A percentile compares a stretch with the other conserved stretches of the same genome.
Conservation (phyloP, 2,113 vertebrate genomes). For the Nycticryphes semicollaris region DNA sequence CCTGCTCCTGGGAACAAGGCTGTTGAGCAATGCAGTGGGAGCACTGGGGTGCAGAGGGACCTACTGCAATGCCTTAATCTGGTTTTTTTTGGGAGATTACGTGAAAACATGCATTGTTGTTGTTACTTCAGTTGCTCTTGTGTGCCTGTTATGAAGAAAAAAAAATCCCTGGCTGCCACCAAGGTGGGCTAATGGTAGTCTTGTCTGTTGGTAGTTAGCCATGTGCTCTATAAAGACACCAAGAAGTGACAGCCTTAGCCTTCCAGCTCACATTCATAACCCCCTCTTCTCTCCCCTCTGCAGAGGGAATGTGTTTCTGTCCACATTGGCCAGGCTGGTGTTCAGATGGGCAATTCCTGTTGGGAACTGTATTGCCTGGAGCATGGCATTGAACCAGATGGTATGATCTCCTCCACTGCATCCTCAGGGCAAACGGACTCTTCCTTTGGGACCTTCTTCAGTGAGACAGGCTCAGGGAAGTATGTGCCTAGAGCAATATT, state of each 20-base stretch:
- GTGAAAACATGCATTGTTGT: background rate
- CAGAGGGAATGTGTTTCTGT: constrained; percentile 85
- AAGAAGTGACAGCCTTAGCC: background rate
- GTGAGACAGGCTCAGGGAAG: constrained; percentile 66
- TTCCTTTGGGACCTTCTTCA: constrained; percentile 77
- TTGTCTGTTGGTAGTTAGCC: background rate
- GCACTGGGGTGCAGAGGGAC: background rate
- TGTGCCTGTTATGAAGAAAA: background rate
- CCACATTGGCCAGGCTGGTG: constrained; percentile 84
- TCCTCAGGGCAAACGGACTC: background rate
- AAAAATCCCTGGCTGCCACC: background rate
- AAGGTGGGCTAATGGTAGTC: background rate
- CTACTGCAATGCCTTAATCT: no score
- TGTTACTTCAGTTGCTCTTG: background rate
- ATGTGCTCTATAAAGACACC: background rate
- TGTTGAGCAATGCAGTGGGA: background rate
- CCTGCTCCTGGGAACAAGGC: background rate
- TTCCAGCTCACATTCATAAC: background rate
- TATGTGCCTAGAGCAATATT: constrained; percentile 73
- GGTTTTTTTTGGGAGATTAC: background rate
- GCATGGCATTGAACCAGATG: constrained; percentile 82
- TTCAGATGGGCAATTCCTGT: constrained; percentile 84
- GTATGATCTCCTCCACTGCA: constrained; percentile 33
- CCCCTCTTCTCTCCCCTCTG: background rate
- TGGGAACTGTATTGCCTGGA: constrained; percentile 89